These are phyloP conservation scores for Nematostella vectensis DNA, from an alignment of 92 coral and sea anemone genomes.

Conservation along the genomic window DNA sequence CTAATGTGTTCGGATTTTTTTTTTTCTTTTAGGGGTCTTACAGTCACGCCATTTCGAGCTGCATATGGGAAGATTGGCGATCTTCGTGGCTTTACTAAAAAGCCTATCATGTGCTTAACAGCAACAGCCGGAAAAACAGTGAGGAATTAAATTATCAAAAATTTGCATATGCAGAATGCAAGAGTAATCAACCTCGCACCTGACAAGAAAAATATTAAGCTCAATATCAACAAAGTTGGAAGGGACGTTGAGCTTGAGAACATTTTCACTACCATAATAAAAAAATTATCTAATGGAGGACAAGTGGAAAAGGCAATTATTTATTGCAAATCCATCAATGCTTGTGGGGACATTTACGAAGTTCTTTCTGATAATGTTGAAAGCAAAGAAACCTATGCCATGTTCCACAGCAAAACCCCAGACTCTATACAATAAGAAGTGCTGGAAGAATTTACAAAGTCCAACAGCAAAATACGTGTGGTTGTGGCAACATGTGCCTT, in stretches of 20 bases:
- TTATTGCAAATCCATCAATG: too few species aligned
- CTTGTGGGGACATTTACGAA: slow-evolving; percentile 35
- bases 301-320: slow-evolving; percentile 26
- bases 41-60: slow-evolving; percentile 19
- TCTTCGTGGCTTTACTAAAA: too few species aligned
- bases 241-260: slow-evolving; percentile 4
- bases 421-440: slow-evolving; percentile 17
- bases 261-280: slow-evolving; percentile 8
- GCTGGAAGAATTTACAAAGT: slow-evolving; percentile 7
- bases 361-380: slow-evolving; percentile 16
- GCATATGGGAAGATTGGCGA: too few species aligned
- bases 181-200: slow-evolving; percentile 5
- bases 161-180: too few species aligned
- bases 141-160: slow-evolving; percentile 8
- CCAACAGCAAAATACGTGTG: slow-evolving; percentile 10
- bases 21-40: slow-evolving; percentile 16
- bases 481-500: too few species aligned
- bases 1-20: too few species aligned
- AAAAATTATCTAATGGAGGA: not conserved
- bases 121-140: too few species aligned
- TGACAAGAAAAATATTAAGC: too few species aligned
- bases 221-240: slow-evolving; percentile 1
- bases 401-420: slow-evolving; percentile 50
- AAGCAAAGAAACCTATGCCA: slow-evolving; percentile 16
- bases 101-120: too few species aligned